A percentile compares a stretch with the other conserved stretches of the same genome.
Conservation (phyloP, 2,888 invertebrate species). For the Pterostichus madidus region DNA sequence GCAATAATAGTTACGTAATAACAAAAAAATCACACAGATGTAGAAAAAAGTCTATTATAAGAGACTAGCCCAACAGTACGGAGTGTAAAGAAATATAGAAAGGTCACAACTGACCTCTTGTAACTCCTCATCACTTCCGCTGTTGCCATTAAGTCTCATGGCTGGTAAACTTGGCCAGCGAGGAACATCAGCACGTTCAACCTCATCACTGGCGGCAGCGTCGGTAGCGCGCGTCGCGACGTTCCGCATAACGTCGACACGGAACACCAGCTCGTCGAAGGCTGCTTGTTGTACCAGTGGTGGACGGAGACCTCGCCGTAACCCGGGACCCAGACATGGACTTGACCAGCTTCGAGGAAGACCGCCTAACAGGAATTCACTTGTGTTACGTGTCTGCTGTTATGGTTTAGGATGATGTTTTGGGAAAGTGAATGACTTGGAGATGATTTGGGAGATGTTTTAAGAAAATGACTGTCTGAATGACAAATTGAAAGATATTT, state of each 20-base stretch:
- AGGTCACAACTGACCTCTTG: slow-evolving; percentile 73
- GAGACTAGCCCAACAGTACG: too few species aligned
- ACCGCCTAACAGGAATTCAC: slow-evolving; percentile 73
- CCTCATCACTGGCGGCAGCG: neutral
- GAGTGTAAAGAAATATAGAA: too few species aligned
- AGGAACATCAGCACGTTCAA: neutral
- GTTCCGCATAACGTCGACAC: slow-evolving; percentile 91
- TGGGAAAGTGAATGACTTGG: too few species aligned
- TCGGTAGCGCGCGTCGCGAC: slow-evolving; percentile 81
- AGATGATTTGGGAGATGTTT: too few species aligned
- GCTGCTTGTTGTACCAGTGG: slow-evolving; percentile 92
- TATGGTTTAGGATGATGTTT: too few species aligned
- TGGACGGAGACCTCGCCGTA: slow-evolving; percentile 85
- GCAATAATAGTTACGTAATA: too few species aligned
- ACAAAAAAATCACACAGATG: too few species aligned
- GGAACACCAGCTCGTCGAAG: slow-evolving; percentile 89
- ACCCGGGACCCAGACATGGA: slow-evolving; percentile 77
- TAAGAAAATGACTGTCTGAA: too few species aligned
- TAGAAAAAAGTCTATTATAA: too few species aligned
- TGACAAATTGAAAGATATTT: too few species aligned
- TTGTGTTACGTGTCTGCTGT: too few species aligned
- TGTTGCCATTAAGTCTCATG: slow-evolving; percentile 70
- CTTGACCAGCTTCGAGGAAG: slow-evolving; percentile 76
- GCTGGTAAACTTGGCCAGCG: slow-evolving; percentile 72
- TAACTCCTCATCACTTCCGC: slow-evolving; percentile 72